Base-by-base conservation (phyloP, 2,113 vertebrate species). In the Coreoperca whiteheadi region DNA sequence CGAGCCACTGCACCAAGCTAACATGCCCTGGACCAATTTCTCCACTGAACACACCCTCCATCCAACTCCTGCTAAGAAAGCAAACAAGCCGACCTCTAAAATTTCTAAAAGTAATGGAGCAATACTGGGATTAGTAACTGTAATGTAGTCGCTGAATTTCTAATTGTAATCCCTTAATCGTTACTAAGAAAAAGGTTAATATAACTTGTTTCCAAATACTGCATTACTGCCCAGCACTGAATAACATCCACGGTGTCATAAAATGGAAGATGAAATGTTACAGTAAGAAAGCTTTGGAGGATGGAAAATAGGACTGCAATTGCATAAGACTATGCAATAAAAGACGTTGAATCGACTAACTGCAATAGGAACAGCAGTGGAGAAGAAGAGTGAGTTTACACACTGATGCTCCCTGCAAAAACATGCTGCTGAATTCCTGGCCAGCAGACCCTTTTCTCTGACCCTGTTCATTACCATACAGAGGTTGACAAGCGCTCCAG, bases 381-480 rank as follows among this genome's bases (percentile, higher is more conserved):
- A 67, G 65, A 78, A 16, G 61, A 16, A 30, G 30, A 43, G 67
- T 72, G 30, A 43, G 67, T 72, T 75, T 81, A 80, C 74, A 83
- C 67, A 37, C 73, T 81, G 77, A 54, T 77, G 73, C 70, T 65
- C 81, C 79, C 77, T 72, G 63, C 67, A 87, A 78, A 87, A 88
- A 78, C 79, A 89, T 30, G 43, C 76, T 34, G 78, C 72, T 79
- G 74, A 83, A 88, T 80, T 89, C 89, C 79, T 90, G 90, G 73
- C 81, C 77, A 80, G 51, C 64, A 83, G 77, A 79, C 77, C 83
- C 53, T 77, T 79, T 48, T 79, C 78, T 81, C 80, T 88, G 89
- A 79, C 83, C 83, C 69, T 37, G 74, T 53, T 87, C 74, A 86
- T 90, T 89, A 89, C 53, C 83, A 84, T 77, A 59, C 81, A 88